Evolutionary conservation across 2,888 invertebrate species (phyloP).

Genomic region (Bellardia bayeri): DNA sequence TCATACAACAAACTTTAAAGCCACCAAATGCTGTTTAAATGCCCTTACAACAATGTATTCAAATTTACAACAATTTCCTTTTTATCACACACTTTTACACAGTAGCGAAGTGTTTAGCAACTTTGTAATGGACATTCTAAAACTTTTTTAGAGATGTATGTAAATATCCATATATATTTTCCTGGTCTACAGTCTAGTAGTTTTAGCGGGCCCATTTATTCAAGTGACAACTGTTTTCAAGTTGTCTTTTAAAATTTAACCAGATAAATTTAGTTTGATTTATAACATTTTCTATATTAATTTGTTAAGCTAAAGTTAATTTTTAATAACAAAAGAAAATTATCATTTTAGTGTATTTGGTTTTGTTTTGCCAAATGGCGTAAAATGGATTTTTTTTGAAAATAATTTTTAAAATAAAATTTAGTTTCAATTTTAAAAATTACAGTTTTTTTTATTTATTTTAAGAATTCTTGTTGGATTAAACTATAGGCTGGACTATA

Average conservation of each 20-base stretch:
- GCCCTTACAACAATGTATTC: not conserved
- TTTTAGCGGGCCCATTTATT: not conserved
- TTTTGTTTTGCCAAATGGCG: not conserved
- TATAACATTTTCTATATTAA: slow-evolving; percentile 1
- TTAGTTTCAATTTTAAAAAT: slow-evolving; percentile 1
- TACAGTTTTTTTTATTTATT: not conserved
- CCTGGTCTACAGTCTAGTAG: not conserved
- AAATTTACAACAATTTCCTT: too few species aligned
- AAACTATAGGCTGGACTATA: too few species aligned
- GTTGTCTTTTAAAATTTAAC: slow-evolving; percentile 25
- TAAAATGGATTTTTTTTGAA: slow-evolving; percentile 35
- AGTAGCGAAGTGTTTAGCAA: not conserved
- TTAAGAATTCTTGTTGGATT: not conserved
- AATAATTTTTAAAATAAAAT: not conserved
- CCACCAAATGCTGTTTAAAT: not conserved
- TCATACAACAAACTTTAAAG: not conserved
- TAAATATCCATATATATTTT: slow-evolving; percentile 35
- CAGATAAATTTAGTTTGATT: slow-evolving; percentile 8
- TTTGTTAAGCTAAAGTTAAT: slow-evolving; percentile 54
- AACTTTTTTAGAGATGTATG: not conserved
- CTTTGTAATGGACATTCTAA: not conserved
- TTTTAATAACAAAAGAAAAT: slow-evolving; percentile 13
- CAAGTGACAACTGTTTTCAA: slow-evolving; percentile 7
- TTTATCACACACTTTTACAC: too few species aligned
- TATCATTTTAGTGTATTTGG: not conserved